Base-by-base conservation (phyloP, 2,888 invertebrate genomes). In the Celastrina argiolus region DNA sequence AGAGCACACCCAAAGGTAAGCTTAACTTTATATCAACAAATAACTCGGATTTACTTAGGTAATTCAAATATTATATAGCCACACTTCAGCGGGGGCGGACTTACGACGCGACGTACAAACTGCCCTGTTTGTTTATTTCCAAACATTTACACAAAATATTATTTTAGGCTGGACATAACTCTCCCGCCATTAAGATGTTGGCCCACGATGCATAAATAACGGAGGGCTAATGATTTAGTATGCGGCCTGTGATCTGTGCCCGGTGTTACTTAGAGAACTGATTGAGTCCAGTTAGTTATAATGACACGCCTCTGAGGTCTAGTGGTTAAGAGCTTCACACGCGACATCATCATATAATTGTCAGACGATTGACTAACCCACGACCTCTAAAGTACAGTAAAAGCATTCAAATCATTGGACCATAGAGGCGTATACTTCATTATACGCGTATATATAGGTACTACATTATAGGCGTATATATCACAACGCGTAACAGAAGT, bases 1-100 rank as follows among this genome's bases (percentile, higher is more conserved):
- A 95, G 98, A 95, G 97, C 98, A 93, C 98, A 98, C 93, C 98
- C 98, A 92, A 98, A 98, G 96, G 98, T 98, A 94, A 96, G 96
- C 75, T 73, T 74, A 74, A 76, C 76, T 77, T 82, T 83, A 84
- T 84, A 81, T 81, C 76, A 80, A 81, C 80, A 78, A 79, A 78
- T 79, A 81, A 84, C 78, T 81, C 78, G 69, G 72, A 71, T 76
- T 81, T 82, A 81, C 80, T 84, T 84, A 81, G 83, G 78, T 80
- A 78, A 81, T 82, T 82, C 76, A 74, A 77, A 82, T 79, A 79
- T 83, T 82, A 80, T 82, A 82, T 77, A 74, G 75, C 81, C 80
- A 74, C 82, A 81, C 71, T 75, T 75, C 74, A 74, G 74, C 73
- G 75, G 73, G 74, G 74, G 75, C 76, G 78, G 78, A 85, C 81